A percentile compares a stretch with the other conserved stretches of the same genome.
Conservation (phyloP, 2,888 invertebrate species). For the Clostera curtula region DNA sequence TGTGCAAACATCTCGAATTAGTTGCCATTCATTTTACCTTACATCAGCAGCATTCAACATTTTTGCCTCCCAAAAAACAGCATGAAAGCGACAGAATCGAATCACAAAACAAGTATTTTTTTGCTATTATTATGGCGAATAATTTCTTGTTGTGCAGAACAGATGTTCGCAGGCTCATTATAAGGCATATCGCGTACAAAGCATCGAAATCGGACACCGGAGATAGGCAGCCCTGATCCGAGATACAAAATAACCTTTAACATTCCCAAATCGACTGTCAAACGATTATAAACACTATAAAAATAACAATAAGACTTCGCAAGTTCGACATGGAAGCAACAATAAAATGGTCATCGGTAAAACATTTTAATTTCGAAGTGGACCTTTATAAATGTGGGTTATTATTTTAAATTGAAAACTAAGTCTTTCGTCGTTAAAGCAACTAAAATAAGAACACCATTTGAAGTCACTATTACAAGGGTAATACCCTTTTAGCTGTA, state of each 20-base stretch:
- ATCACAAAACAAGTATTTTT: constrained; percentile 45
- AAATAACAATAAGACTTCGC: constrained; percentile 15
- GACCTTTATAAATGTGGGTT: constrained; percentile 50
- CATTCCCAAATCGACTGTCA: constrained; percentile 27
- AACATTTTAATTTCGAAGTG: constrained; percentile 66
- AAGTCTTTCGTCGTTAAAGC: constrained; percentile 20
- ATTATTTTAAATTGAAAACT: constrained; percentile 37
- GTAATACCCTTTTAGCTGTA: constrained; percentile 21
- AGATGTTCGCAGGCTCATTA: constrained; percentile 70
- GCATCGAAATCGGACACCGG: constrained; percentile 72
- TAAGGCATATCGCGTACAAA: constrained; percentile 72
- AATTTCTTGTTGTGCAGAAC: constrained; percentile 54
- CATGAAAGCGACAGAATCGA: constrained; percentile 37
- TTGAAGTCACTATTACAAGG: constrained; percentile 16
- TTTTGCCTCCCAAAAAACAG: constrained; percentile 15
- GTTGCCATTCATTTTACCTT: not conserved
- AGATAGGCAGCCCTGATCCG: constrained; percentile 63
- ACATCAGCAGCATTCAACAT: not conserved
- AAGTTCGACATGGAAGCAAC: constrained; percentile 9
- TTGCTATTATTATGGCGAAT: constrained; percentile 57
- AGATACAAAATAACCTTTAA: constrained; percentile 42
- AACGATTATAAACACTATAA: constrained; percentile 30
- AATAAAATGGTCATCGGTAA: constrained; percentile 22
- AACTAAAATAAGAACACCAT: constrained; percentile 15
- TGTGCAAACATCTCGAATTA: no score